A percentile compares a stretch with the other conserved stretches of the same genome.
These are phyloP conservation scores for Odontophorus gujanensis DNA, from an alignment of 2,113 vertebrate genomes.

Conservation along the genomic window DNA sequence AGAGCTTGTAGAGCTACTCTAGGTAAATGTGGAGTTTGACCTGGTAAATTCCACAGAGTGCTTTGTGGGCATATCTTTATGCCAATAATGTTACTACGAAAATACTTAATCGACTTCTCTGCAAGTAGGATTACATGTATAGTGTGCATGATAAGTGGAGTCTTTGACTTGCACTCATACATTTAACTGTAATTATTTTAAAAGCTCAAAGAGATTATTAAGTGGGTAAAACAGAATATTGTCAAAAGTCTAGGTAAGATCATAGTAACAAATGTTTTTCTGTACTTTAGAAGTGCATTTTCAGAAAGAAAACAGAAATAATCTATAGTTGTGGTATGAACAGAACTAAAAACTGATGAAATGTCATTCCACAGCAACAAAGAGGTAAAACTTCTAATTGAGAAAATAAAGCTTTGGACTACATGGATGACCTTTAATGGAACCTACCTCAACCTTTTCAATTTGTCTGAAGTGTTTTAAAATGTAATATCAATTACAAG, in stretches of 20 bases:
- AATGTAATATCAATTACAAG: conserved; percentile 40
- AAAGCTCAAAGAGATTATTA: neutral
- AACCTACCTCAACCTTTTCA: conserved; percentile 71
- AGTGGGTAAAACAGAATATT: neutral
- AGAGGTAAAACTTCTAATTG: conserved; percentile 44
- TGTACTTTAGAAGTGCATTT: neutral
- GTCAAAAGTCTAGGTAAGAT: neutral
- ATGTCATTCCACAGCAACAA: neutral
- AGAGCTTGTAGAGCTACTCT: neutral
- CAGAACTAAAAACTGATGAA: conserved; percentile 7
- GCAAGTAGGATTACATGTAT: neutral
- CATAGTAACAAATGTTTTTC: neutral
- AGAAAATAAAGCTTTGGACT: conserved; percentile 47
- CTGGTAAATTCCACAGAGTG: neutral
- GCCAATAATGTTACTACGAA: neutral
- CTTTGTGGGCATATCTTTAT: neutral
- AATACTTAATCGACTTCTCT: neutral
- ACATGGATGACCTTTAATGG: conserved; percentile 66
- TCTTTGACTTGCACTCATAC: neutral
- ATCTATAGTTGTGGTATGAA: neutral
- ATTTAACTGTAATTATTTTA: conserved; percentile 11
- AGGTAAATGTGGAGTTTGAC: neutral
- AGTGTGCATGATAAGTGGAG: neutral
- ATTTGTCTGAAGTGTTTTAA: conserved; percentile 43
- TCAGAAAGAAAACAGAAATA: neutral